Percentiles rank a stretch among this genome's conserved stretches.
phyloP scores from a whole-genome alignment of 2,888 invertebrate genomes.

The Coenonympha glycerion region DNA sequence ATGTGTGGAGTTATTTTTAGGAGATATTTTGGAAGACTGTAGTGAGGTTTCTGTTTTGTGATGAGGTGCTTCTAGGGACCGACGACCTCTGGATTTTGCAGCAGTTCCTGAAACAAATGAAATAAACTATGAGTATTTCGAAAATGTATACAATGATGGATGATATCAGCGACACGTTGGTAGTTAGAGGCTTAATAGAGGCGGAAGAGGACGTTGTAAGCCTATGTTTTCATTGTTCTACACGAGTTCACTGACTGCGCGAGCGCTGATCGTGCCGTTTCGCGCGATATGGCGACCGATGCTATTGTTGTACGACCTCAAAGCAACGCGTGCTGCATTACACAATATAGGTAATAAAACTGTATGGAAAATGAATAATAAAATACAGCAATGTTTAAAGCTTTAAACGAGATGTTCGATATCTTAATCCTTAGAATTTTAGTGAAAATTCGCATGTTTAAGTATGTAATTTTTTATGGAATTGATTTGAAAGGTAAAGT shows the following conservation, averaged over 20 bases:
- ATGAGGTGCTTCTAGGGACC: slow-evolving; percentile 57
- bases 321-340: slow-evolving; percentile 37
- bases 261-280: slow-evolving; percentile 49
- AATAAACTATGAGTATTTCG: slow-evolving; percentile 8
- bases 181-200: slow-evolving; percentile 22
- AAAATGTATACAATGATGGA: background rate
- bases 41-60: slow-evolving; percentile 66
- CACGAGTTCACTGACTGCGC: slow-evolving; percentile 60
- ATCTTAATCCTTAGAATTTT: too few species aligned
- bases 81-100: slow-evolving; percentile 56
- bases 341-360: too few species aligned
- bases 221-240: slow-evolving; percentile 57
- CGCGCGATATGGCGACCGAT: slow-evolving; percentile 46
- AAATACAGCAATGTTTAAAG: background rate
- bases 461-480: too few species aligned
- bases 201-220: slow-evolving; percentile 58
- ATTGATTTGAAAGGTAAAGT: too few species aligned
- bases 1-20: slow-evolving; percentile 58
- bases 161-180: background rate
- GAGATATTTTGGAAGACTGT: slow-evolving; percentile 69
- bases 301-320: slow-evolving; percentile 43
- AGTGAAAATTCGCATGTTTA: too few species aligned
- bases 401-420: too few species aligned
- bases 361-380: too few species aligned
- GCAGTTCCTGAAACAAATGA: slow-evolving; percentile 65